Conservation (phyloP, 2,888 invertebrate genomes). For the Mythimna albipuncta region DNA sequence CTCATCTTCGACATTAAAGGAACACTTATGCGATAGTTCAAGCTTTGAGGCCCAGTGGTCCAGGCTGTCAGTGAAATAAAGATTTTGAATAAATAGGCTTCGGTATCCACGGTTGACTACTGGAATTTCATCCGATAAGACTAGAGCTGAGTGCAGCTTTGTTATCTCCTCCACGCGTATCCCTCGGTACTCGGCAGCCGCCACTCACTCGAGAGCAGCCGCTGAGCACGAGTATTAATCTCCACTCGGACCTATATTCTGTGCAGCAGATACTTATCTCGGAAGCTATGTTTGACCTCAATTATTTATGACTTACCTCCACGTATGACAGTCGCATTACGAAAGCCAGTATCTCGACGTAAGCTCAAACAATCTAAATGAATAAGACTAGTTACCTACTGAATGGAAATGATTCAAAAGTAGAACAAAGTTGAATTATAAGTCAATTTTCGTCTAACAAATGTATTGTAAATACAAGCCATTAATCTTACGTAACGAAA, state of each 20-base stretch:
- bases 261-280: conserved; percentile 76
- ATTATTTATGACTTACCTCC: conserved; percentile 77
- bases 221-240: conserved; percentile 63
- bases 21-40: not conserved
- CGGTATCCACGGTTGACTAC: not conserved
- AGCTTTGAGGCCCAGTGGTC: not conserved
- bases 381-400: conserved; percentile 63
- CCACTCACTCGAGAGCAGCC: conserved; percentile 71
- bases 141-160: conserved; percentile 7
- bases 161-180: conserved; percentile 46
- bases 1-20: not conserved
- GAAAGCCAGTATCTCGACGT: conserved; percentile 70
- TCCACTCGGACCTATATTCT: conserved; percentile 71
- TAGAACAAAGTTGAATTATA: conserved; percentile 58
- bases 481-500: conserved; percentile 65
- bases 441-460: conserved; percentile 60
- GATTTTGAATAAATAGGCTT: not conserved
- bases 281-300: conserved; percentile 79
- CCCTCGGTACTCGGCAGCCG: conserved; percentile 61
- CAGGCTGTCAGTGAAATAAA: not conserved
- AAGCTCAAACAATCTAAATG: conserved; percentile 65
- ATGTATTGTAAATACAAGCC: conserved; percentile 60
- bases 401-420: conserved; percentile 55
- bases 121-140: conserved; percentile 7
- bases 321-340: conserved; percentile 76